Conservation (phyloP, 2,797 vertebrate species). For the Fringilla coelebs region DNA sequence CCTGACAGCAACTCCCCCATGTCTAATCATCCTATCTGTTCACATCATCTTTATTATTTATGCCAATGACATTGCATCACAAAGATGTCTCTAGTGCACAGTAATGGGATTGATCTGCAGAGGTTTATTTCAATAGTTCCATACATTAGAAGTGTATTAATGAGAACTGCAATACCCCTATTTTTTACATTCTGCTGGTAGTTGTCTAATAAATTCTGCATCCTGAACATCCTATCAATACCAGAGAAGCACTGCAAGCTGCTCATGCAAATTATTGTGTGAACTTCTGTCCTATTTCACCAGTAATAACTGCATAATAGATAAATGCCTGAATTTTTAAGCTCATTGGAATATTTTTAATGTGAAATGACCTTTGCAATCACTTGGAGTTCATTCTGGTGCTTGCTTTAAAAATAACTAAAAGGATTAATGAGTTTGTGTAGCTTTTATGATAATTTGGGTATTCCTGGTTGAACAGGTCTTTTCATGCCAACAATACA, state of each 20-base stretch:
- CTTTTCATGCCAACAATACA: neutral
- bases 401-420: slow-evolving; percentile 43
- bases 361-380: slow-evolving; percentile 23
- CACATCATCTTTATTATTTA: neutral
- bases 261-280: neutral
- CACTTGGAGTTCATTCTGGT: slow-evolving; percentile 24
- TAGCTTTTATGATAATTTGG: slow-evolving; percentile 10
- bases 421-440: slow-evolving; percentile 40
- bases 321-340: slow-evolving; percentile 36
- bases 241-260: neutral
- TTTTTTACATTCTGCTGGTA: neutral
- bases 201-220: neutral
- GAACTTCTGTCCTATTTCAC: neutral
- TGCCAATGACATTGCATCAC: neutral
- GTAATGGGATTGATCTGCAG: neutral
- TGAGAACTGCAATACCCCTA: neutral
- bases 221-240: neutral
- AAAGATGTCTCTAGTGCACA: neutral
- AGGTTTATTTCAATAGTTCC: neutral
- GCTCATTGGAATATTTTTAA: slow-evolving; percentile 34
- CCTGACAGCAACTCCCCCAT: neutral
- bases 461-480: neutral
- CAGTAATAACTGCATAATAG: slow-evolving; percentile 22
- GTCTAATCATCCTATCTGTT: neutral
- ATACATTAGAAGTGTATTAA: slow-evolving; percentile 1